Conservation (phyloP, 2,888 invertebrate genomes). For the Matsumyia berberina region DNA sequence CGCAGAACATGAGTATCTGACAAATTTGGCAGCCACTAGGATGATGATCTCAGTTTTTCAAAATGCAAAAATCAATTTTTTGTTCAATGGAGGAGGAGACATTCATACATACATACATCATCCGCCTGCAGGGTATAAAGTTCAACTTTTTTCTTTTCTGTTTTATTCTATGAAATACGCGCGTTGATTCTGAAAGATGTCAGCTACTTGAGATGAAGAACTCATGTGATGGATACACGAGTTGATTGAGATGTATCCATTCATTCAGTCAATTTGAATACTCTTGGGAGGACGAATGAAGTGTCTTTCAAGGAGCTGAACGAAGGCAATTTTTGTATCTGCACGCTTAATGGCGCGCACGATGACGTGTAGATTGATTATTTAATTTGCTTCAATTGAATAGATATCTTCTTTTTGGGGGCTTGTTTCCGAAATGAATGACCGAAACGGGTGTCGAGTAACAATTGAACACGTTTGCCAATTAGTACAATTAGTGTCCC, state of each 20-base stretch:
- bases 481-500: too few species aligned
- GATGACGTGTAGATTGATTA: conserved; percentile 6
- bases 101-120: too few species aligned
- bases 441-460: neutral
- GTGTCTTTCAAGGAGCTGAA: conserved; percentile 8
- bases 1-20: neutral
- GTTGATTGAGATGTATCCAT: conserved; percentile 23
- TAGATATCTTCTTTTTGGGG: neutral
- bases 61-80: neutral
- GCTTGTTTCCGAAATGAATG: conserved; percentile 11
- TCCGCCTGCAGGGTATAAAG: neutral
- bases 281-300: neutral
- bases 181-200: neutral
- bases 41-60: conserved; percentile 24
- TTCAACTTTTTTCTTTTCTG: neutral
- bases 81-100: neutral
- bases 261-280: conserved; percentile 11
- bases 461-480: neutral
- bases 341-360: neutral
- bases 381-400: conserved; percentile 17
- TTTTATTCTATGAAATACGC: neutral
- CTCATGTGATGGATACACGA: conserved; percentile 25
- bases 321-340: too few species aligned
- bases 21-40: conserved; percentile 16
- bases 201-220: neutral